These are phyloP conservation scores for Malacoctenus gilli DNA, from an alignment of 2,797 vertebrate species.

Conservation along the genomic window DNA sequence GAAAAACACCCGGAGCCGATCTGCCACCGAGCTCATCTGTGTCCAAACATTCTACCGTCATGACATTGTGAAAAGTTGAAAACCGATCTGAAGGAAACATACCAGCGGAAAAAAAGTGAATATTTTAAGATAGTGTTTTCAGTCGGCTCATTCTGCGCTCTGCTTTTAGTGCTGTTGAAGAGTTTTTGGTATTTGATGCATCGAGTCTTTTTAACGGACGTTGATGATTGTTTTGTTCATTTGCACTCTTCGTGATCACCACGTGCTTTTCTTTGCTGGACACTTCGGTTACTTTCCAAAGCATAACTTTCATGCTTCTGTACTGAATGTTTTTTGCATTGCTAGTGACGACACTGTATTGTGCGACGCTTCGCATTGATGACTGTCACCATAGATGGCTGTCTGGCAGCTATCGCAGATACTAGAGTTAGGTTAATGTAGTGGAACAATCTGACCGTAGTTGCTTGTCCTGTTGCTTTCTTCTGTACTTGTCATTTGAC, in stretches of 20 bases:
- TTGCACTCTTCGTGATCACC: constrained; percentile 57
- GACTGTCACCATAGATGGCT: constrained; percentile 53
- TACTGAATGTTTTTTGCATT: constrained; percentile 75
- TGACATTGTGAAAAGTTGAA: constrained; percentile 51
- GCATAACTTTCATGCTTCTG: constrained; percentile 59
- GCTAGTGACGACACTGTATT: constrained; percentile 71
- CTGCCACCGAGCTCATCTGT: constrained; percentile 40
- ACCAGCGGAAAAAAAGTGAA: constrained; percentile 49
- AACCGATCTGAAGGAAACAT: constrained; percentile 48
- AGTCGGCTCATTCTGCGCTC: constrained; percentile 37
- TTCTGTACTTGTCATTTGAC: constrained; percentile 62
- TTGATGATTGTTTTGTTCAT: constrained; percentile 64
- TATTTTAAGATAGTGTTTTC: constrained; percentile 43
- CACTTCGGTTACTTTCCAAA: constrained; percentile 47
- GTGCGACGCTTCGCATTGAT: constrained; percentile 65
- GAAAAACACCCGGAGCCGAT: constrained; percentile 23
- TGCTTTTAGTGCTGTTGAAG: constrained; percentile 49
- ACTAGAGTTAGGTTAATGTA: constrained; percentile 67
- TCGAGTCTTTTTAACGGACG: constrained; percentile 55
- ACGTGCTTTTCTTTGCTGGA: constrained; percentile 57
- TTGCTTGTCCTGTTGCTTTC: constrained; percentile 71
- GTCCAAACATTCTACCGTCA: constrained; percentile 49
- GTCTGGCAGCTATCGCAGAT: constrained; percentile 36
- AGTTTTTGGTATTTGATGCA: constrained; percentile 47
- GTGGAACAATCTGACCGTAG: constrained; percentile 65